These are phyloP conservation scores for Clarias pachynema DNA, from an alignment of 2,797 vertebrate genomes.

Conservation along the genomic window DNA sequence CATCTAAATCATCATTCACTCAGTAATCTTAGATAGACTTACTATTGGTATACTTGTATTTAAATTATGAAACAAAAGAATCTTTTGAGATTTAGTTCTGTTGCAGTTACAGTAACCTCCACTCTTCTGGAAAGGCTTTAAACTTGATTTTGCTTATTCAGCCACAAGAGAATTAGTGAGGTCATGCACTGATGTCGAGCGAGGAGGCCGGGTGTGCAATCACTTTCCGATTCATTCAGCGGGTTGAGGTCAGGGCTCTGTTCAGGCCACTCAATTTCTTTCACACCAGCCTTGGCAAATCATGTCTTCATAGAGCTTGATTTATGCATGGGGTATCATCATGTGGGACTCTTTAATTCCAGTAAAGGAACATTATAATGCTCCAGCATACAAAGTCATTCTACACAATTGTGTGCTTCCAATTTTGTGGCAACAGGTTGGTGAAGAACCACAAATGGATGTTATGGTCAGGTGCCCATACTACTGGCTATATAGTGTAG, in stretches of 20 bases:
- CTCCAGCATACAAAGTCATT: background rate
- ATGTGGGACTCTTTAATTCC: background rate
- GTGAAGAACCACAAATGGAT: background rate
- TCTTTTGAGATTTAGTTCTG: background rate
- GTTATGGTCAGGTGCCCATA: background rate
- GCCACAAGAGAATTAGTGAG: background rate
- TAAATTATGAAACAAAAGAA: background rate
- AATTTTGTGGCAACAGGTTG: background rate
- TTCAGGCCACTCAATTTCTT: background rate
- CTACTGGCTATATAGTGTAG: background rate
- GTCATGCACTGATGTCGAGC: background rate
- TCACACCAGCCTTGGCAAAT: background rate
- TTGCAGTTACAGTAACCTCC: background rate
- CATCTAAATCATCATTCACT: background rate
- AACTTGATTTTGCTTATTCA: background rate
- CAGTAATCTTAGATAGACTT: background rate
- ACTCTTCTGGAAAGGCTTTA: background rate
- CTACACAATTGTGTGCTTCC: background rate
- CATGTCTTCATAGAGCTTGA: background rate
- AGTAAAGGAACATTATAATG: background rate
- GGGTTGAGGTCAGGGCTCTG: background rate
- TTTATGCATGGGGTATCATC: background rate
- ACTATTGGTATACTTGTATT: background rate
- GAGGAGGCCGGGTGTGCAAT: background rate
- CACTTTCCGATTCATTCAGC: background rate